Evolutionary conservation across 1,140 invertebrate species (phyloP).

Genomic region (Thaumetopoea pityocampa): DNA sequence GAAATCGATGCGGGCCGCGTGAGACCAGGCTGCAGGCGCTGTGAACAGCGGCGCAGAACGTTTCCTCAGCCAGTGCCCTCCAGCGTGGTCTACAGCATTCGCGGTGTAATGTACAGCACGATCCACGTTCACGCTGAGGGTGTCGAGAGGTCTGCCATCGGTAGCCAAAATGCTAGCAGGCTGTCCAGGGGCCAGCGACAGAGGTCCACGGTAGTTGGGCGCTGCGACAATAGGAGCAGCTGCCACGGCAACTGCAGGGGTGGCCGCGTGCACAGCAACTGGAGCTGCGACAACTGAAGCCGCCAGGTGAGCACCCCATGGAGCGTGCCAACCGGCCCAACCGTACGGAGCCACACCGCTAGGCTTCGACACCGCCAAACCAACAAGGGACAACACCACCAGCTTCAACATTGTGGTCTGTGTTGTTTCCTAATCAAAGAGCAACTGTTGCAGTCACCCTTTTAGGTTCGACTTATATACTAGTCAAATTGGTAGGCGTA

Average conservation of each 20-base stretch:
- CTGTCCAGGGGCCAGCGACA: conserved; percentile 51
- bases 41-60: conserved; percentile 27
- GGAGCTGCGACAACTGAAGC: conserved; percentile 16
- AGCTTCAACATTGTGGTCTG: conserved; percentile 76
- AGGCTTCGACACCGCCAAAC: conserved; percentile 39
- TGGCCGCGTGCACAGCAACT: conserved; percentile 24
- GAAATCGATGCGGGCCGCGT: conserved; percentile 24
- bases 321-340: conserved; percentile 16
- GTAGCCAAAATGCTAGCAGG: conserved; percentile 45
- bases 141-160: conserved; percentile 54
- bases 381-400: conserved; percentile 77
- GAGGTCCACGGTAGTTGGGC: conserved; percentile 43
- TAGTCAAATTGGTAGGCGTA: conserved; percentile 35
- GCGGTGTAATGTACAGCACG: conserved; percentile 54
- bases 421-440: conserved; percentile 47
- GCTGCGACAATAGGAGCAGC: conserved; percentile 21
- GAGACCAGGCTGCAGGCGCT: conserved; percentile 17
- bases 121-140: conserved; percentile 68
- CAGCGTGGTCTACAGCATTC: conserved; percentile 29
- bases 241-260: conserved; percentile 19
- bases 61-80: conserved; percentile 21
- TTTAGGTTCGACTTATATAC: conserved; percentile 50
- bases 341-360: conserved; percentile 23
- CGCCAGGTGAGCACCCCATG: conserved; percentile 19
- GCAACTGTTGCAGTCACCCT: conserved; percentile 42